Conservation (phyloP, 2,888 invertebrate genomes). For the Apocheima hispidaria region DNA sequence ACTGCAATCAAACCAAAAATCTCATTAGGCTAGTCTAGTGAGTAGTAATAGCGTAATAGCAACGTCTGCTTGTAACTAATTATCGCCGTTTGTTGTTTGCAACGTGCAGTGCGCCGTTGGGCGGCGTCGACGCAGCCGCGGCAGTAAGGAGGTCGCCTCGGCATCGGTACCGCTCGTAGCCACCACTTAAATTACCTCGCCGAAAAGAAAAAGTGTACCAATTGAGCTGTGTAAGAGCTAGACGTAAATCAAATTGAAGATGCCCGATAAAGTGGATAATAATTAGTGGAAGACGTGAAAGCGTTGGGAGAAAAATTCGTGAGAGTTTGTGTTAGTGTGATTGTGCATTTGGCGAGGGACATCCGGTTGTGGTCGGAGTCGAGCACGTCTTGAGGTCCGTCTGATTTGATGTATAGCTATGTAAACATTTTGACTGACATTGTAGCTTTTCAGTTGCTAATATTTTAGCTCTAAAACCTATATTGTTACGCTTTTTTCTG, state of each 20-base stretch:
- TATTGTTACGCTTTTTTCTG: too few relatives aligned
- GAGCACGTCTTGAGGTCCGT: slow-evolving; percentile 26
- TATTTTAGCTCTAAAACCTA: too few relatives aligned
- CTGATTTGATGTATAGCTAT: slow-evolving; percentile 25
- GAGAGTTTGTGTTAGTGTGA: slow-evolving; percentile 84
- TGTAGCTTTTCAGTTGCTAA: slow-evolving; percentile 1
- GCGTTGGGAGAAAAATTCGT: slow-evolving; percentile 86
- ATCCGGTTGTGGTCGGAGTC: slow-evolving; percentile 71
- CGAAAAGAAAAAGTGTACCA: slow-evolving; percentile 84
- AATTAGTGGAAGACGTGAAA: slow-evolving; percentile 86
- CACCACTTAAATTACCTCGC: slow-evolving; percentile 71
- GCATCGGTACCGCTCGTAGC: slow-evolving; percentile 56
- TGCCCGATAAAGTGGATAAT: slow-evolving; percentile 86
- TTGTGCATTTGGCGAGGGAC: slow-evolving; percentile 82
- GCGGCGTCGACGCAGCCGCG: slow-evolving; percentile 41
- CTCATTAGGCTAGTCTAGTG: slow-evolving; percentile 56
- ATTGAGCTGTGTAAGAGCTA: slow-evolving; percentile 80
- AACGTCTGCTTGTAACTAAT: slow-evolving; percentile 51
- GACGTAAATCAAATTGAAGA: slow-evolving; percentile 86
- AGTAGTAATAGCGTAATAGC: slow-evolving; percentile 52
- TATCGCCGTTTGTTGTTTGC: slow-evolving; percentile 46
- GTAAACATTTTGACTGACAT: slow-evolving; percentile 22
- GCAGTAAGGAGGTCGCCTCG: slow-evolving; percentile 58
- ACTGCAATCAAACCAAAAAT: slow-evolving; percentile 58
- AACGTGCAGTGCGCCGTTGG: slow-evolving; percentile 27